phyloP scores from a whole-genome alignment of 1,140 invertebrate species.

The Proctacanthus coquilletti region DNA sequence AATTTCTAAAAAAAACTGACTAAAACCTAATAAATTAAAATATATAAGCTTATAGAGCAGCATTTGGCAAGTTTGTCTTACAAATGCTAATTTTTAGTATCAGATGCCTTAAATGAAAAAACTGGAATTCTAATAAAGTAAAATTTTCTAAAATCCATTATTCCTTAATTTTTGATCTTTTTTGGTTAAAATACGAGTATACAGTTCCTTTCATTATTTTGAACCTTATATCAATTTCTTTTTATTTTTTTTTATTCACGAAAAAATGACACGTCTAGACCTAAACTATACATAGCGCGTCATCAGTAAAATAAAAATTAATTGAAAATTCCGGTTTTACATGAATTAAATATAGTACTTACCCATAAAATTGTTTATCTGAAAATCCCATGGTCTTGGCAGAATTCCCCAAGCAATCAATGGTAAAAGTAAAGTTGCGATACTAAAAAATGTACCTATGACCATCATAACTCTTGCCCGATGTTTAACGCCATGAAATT shows the following conservation, averaged over 20 bases:
- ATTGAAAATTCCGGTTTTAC: neutral
- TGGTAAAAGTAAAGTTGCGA: conserved; percentile 37
- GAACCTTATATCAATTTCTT: neutral
- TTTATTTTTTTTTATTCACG: neutral
- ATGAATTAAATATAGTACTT: conserved; percentile 18
- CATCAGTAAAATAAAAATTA: conserved; percentile 6
- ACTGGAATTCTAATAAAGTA: too few species aligned
- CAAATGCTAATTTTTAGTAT: too few species aligned
- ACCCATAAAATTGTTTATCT: conserved; percentile 3
- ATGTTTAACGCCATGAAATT: conserved; percentile 45
- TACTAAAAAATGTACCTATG: conserved; percentile 42
- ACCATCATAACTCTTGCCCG: conserved; percentile 45
- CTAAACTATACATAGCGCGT: too few species aligned
- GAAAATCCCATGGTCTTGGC: conserved; percentile 22
- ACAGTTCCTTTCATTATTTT: too few species aligned
- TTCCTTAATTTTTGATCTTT: too few species aligned
- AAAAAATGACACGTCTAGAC: neutral
- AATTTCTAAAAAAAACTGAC: too few species aligned
- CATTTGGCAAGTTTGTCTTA: too few species aligned
- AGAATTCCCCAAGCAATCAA: conserved; percentile 38
- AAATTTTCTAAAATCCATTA: too few species aligned
- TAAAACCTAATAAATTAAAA: too few species aligned
- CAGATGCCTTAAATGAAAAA: too few species aligned
- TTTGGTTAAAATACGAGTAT: too few species aligned
- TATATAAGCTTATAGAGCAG: too few species aligned